These are phyloP conservation scores for Notiomystis cincta DNA, from an alignment of 2,113 vertebrate genomes.

Conservation along the genomic window DNA sequence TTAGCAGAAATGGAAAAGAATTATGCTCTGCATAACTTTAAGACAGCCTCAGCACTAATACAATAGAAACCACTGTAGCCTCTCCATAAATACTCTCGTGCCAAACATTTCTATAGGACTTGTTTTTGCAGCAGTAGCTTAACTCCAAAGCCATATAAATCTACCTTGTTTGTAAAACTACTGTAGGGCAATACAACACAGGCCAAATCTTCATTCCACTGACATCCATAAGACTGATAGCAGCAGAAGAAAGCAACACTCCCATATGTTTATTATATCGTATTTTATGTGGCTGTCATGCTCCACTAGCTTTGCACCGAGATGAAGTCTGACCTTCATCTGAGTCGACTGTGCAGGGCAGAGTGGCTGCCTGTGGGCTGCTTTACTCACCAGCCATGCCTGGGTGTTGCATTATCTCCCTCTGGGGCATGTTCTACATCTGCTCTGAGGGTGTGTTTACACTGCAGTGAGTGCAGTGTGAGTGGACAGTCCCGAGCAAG, in stretches of 20 bases:
- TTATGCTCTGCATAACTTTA: not conserved
- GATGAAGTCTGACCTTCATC: conserved; percentile 23
- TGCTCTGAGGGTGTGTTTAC: conserved; percentile 50
- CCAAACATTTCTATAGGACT: not conserved
- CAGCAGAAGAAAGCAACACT: conserved; percentile 23
- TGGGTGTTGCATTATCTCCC: conserved; percentile 36
- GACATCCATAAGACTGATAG: not conserved
- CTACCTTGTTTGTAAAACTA: conserved; percentile 54
- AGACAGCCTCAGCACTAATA: not conserved
- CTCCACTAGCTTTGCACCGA: not conserved
- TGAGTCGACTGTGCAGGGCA: not conserved
- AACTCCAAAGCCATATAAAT: conserved; percentile 33
- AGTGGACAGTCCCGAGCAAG: conserved; percentile 17
- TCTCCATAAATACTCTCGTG: not conserved
- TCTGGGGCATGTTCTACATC: conserved; percentile 15
- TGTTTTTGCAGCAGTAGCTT: conserved; percentile 46
- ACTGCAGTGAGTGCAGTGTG: conserved; percentile 37
- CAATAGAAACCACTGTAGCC: not conserved
- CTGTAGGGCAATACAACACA: not conserved
- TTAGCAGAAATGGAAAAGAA: not conserved
- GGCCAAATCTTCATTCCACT: not conserved
- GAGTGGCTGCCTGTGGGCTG: not conserved
- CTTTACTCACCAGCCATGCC: not conserved
- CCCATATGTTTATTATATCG: not conserved
- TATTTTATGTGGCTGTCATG: not conserved